Evolutionary conservation across 2,113 vertebrate genomes (phyloP).

Genomic region (human (Homo sapiens)): DNA sequence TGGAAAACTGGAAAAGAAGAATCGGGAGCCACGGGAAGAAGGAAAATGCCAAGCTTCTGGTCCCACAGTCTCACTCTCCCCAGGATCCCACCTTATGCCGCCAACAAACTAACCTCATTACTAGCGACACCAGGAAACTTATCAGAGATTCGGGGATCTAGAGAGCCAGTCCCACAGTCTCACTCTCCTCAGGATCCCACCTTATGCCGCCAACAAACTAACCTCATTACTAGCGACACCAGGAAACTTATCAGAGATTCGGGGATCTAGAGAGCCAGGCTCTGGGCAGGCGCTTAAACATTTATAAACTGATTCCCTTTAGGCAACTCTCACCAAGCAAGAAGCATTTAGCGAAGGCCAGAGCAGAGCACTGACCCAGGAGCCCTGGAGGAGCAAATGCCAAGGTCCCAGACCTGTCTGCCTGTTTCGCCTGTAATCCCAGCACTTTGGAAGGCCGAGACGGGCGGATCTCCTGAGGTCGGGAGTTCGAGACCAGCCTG

Average conservation of each 20-base stretch:
- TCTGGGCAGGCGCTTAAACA: not conserved
- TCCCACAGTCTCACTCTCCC: not conserved
- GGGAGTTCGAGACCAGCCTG: too few relatives aligned
- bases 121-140: not conserved
- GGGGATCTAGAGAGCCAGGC: not conserved
- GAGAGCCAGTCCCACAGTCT: not conserved
- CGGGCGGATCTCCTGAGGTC: too few relatives aligned
- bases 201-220: not conserved
- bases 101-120: not conserved
- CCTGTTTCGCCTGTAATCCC: not conserved
- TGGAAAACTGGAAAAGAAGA: not conserved
- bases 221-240: not conserved
- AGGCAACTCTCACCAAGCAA: not conserved
- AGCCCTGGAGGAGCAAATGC: not conserved
- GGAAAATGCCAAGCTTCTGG: not conserved
- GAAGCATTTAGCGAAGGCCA: not conserved
- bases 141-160: not conserved
- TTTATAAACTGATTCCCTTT: not conserved
- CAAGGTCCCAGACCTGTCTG: not conserved
- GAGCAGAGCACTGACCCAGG: not conserved
- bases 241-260: not conserved
- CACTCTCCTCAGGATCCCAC: not conserved
- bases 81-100: not conserved
- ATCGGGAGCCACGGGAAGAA: not conserved
- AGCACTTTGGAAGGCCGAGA: too few relatives aligned